These are phyloP conservation scores for Melitaea cinxia DNA, from an alignment of 1,140 invertebrate species.

Conservation along the genomic window DNA sequence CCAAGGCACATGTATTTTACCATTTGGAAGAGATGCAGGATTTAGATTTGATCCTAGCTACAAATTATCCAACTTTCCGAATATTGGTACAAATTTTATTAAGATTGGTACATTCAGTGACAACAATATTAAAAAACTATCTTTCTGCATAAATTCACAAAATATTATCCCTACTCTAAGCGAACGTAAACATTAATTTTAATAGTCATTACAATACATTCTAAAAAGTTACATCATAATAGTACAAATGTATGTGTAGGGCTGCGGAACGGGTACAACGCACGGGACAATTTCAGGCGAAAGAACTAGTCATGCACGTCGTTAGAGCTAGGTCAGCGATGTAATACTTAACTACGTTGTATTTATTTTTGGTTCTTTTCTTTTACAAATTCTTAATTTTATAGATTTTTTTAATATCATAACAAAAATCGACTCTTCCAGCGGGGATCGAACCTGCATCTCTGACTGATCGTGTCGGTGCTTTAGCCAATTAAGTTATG, in stretches of 20 bases:
- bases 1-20: conserved; percentile 75
- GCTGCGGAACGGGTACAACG: conserved; percentile 28
- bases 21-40: conserved; percentile 72
- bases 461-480: no score
- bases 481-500: no score
- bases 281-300: conserved; percentile 23
- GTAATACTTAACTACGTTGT: conserved; percentile 26
- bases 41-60: conserved; percentile 81
- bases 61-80: conserved; percentile 81
- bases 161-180: conserved; percentile 80
- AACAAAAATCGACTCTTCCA: no score
- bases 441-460: no score
- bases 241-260: conserved; percentile 68
- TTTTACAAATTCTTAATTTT: conserved; percentile 34
- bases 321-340: conserved; percentile 17
- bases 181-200: conserved; percentile 66
- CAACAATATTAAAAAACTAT: conserved; percentile 82
- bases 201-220: conserved; percentile 71
- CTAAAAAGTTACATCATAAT: conserved; percentile 74
- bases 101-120: conserved; percentile 81
- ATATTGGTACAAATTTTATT: conserved; percentile 79
- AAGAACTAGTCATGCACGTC: conserved; percentile 38
- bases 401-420: no score
- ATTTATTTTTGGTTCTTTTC: conserved; percentile 38
- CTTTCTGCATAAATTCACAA: conserved; percentile 79